phyloP scores from a whole-genome alignment of 2,888 invertebrate genomes.

The Apamea anceps region DNA sequence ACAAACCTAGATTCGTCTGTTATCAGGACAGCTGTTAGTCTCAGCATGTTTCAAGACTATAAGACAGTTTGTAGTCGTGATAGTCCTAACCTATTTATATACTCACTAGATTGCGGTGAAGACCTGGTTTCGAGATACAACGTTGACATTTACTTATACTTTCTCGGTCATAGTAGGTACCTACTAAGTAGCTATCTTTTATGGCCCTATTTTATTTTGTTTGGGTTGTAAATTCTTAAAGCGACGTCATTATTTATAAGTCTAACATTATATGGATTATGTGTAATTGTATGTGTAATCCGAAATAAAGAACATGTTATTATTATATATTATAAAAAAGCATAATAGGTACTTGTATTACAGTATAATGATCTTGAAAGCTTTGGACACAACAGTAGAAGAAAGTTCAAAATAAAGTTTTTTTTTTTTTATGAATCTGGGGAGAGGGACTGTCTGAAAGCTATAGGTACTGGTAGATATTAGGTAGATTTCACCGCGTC shows the following conservation, averaged over 20 bases:
- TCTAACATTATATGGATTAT: too few species aligned
- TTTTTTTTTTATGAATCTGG: too few species aligned
- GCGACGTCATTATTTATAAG: too few species aligned
- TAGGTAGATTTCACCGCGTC: neutral
- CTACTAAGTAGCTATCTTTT: neutral
- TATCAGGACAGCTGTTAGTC: constrained; percentile 31
- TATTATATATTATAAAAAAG: too few species aligned
- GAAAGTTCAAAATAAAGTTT: neutral
- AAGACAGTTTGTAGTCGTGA: constrained; percentile 26
- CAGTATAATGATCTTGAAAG: neutral
- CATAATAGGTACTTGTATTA: too few species aligned
- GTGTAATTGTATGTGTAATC: too few species aligned
- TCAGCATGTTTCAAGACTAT: constrained; percentile 2
- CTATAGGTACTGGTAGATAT: too few species aligned
- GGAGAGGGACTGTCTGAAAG: neutral
- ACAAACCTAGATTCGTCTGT: neutral
- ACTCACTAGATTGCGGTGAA: constrained; percentile 14
- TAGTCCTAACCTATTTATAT: constrained; percentile 37
- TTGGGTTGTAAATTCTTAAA: neutral
- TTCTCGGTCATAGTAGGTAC: constrained; percentile 21
- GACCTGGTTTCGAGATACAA: constrained; percentile 32
- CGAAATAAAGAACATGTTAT: too few species aligned
- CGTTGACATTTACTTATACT: constrained; percentile 31
- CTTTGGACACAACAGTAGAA: neutral
- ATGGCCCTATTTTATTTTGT: neutral